A percentile compares a stretch with the other conserved stretches of the same genome.
Conservation (phyloP, 1,140 invertebrate genomes). For the Drosophila suzukii region DNA sequence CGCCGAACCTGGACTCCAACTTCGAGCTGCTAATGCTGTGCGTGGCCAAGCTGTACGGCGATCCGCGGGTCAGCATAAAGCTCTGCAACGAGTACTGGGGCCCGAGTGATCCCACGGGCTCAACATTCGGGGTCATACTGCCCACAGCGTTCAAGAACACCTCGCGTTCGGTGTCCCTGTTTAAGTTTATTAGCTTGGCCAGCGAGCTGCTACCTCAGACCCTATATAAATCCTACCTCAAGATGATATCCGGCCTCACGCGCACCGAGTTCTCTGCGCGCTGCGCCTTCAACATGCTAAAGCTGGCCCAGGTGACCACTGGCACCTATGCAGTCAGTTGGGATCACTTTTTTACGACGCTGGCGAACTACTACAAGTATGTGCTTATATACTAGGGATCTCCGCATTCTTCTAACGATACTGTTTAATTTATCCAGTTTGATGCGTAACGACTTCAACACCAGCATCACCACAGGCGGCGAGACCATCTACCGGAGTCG, state of each 20-base stretch:
- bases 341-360: slow-evolving; percentile 95
- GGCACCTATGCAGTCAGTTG: slow-evolving; percentile 88
- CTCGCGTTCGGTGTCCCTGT: slow-evolving; percentile 90
- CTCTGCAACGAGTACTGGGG: slow-evolving; percentile 94
- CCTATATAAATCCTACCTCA: slow-evolving; percentile 94
- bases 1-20: slow-evolving; percentile 90
- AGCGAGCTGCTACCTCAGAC: slow-evolving; percentile 94
- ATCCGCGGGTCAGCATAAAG: slow-evolving; percentile 90
- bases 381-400: slow-evolving; percentile 3
- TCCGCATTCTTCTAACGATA: not conserved
- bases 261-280: slow-evolving; percentile 89
- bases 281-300: slow-evolving; percentile 94
- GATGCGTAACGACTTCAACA: slow-evolving; percentile 88
- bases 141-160: slow-evolving; percentile 56
- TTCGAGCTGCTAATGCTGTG: slow-evolving; percentile 93
- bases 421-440: slow-evolving; percentile 37
- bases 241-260: slow-evolving; percentile 93
- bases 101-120: slow-evolving; percentile 85
- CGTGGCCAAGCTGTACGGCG: slow-evolving; percentile 91
- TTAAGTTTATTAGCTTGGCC: slow-evolving; percentile 95
- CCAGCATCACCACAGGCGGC: slow-evolving; percentile 71
- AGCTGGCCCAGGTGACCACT: slow-evolving; percentile 86
- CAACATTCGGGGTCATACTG: not conserved
- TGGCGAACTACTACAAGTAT: slow-evolving; percentile 90
- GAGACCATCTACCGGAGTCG: slow-evolving; percentile 88